phyloP scores from a whole-genome alignment of 1,140 invertebrate genomes.

The Papilio machaon region DNA sequence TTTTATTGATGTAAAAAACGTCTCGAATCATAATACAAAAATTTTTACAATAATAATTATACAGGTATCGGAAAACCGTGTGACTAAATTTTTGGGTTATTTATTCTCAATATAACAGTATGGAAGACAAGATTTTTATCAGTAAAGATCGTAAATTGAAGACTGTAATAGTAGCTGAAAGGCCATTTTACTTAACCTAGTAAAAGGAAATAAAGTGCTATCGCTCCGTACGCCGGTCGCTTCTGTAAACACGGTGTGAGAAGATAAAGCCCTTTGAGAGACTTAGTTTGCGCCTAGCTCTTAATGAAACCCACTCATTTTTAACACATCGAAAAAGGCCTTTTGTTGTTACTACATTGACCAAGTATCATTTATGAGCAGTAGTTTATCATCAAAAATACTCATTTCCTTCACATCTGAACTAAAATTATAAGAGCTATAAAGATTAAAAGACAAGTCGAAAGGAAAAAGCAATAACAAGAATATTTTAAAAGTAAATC shows the following conservation, averaged over 20 bases:
- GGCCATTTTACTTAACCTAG: constrained; percentile 46
- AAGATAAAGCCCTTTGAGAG: constrained; percentile 1
- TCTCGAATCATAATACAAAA: too few species aligned
- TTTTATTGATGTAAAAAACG: too few species aligned
- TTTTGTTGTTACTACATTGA: not conserved
- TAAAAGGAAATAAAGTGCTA: constrained; percentile 66
- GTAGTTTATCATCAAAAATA: too few species aligned
- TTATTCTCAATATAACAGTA: not conserved
- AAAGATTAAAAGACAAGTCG: not conserved
- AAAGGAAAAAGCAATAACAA: not conserved
- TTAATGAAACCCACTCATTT: constrained; percentile 8
- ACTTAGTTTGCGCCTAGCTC: constrained; percentile 1
- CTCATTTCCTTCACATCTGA: not conserved
- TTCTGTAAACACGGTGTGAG: constrained; percentile 51
- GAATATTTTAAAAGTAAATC: not conserved
- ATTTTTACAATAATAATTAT: too few species aligned
- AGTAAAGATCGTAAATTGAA: not conserved
- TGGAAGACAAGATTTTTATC: constrained; percentile 1
- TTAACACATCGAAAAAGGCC: not conserved
- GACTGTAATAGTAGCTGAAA: constrained; percentile 41
- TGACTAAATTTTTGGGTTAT: too few species aligned
- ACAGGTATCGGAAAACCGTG: too few species aligned
- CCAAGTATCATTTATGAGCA: too few species aligned
- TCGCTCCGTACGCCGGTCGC: constrained; percentile 45
- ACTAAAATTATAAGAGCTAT: not conserved